Conservation (phyloP, 2,113 vertebrate species). For the Anolis carolinensis region DNA sequence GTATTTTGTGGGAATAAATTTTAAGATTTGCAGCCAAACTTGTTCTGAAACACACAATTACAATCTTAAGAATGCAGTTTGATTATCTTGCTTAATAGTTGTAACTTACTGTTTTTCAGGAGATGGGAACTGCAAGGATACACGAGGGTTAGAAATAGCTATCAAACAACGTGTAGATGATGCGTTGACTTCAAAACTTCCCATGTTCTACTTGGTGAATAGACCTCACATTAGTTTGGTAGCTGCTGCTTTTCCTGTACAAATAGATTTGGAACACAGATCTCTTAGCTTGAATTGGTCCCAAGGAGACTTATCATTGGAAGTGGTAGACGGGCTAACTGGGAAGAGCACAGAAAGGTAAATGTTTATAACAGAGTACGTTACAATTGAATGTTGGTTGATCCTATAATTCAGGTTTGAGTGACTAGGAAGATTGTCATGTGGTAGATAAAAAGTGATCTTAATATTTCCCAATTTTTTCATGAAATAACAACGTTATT, state of each 20-base stretch:
- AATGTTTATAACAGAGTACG: background rate
- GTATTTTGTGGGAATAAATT: background rate
- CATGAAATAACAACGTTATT: background rate
- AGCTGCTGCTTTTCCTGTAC: slow-evolving; percentile 64
- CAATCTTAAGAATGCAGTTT: background rate
- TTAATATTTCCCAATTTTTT: background rate
- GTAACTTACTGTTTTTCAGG: slow-evolving; percentile 70
- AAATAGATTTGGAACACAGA: slow-evolving; percentile 45
- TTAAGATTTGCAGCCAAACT: background rate
- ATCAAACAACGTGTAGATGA: slow-evolving; percentile 87
- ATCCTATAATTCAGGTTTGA: background rate
- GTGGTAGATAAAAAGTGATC: background rate
- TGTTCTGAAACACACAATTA: background rate
- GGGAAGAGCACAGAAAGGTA: slow-evolving; percentile 89
- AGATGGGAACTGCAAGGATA: slow-evolving; percentile 77
- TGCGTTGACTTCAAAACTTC: slow-evolving; percentile 83
- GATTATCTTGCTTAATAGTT: background rate
- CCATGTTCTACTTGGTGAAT: slow-evolving; percentile 87
- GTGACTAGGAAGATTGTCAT: background rate
- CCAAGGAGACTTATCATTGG: slow-evolving; percentile 82
- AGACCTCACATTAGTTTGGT: slow-evolving; percentile 84
- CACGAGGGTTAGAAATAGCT: slow-evolving; percentile 85
- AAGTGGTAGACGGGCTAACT: slow-evolving; percentile 86
- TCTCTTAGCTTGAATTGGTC: slow-evolving; percentile 88
- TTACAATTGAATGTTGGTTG: background rate